A percentile compares a stretch with the other conserved stretches of the same genome.
phyloP scores from a whole-genome alignment of 2,888 invertebrate genomes.

The Sminthurides aquaticus region DNA sequence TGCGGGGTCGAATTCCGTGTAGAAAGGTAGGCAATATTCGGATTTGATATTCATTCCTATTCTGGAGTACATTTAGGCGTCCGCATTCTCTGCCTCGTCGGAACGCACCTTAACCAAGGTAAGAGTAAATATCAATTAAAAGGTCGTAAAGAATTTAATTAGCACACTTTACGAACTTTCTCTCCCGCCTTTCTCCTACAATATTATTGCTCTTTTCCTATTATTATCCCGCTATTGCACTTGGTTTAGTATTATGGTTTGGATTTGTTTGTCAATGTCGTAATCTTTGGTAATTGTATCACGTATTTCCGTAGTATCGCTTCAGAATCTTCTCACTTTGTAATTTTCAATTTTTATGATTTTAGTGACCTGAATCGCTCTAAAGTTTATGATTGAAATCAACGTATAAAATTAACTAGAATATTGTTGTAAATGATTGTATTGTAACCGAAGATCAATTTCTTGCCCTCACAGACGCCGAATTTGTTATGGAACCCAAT shows the following conservation, averaged over 20 bases:
- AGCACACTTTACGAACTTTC: not conserved
- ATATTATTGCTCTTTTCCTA: not conserved
- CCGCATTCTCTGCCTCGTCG: not conserved
- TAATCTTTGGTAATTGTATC: not conserved
- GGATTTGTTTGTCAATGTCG: too few species aligned
- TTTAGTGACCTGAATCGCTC: too few species aligned
- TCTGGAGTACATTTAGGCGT: not conserved
- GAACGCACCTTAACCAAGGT: not conserved
- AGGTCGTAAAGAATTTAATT: not conserved
- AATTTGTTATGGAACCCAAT: not conserved
- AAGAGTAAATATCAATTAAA: not conserved
- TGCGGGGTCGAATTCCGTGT: not conserved
- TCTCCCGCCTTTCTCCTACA: not conserved
- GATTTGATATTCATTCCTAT: slow-evolving; percentile 1
- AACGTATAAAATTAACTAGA: not conserved
- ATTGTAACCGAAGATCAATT: not conserved
- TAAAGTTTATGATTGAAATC: not conserved
- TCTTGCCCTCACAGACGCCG: too few species aligned
- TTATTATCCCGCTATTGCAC: not conserved
- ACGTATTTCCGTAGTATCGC: not conserved
- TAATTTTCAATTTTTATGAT: not conserved
- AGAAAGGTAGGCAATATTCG: not conserved
- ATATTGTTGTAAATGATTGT: not conserved
- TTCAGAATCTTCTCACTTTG: not conserved
- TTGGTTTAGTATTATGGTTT: not conserved